Evolutionary conservation across 1,140 invertebrate genomes (phyloP), one percentile per base, ranked within the genome.

Genomic region (Conopomorpha cramerella): DNA sequence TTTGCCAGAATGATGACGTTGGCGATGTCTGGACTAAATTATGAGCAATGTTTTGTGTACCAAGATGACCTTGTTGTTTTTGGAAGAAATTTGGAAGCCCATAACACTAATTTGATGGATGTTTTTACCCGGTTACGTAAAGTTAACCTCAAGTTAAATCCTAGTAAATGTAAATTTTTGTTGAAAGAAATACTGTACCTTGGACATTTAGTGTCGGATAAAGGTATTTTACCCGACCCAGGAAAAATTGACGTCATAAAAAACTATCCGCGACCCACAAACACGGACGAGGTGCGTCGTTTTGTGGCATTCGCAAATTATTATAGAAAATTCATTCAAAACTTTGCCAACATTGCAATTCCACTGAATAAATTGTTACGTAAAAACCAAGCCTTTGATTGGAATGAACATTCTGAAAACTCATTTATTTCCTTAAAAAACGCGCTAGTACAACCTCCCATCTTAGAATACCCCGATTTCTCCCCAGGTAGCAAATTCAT

Each of bases 261-360:
- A 8, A 34, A 35, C 4, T 53, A 45, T 42, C 49, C 37, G 6
- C 29, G 7, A 23, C 55, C 55, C 10, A 33, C 27, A 15, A 39
- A 34, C 17, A 23, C 34, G 8, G 52, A 53, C 37, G 32, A 51
- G 8, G 30, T 55, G 12, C 41, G 46, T 43, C 33, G 47, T 19
- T 68, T 62, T 36, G 30, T 71, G 8, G 60, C 54, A 6, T 41
- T 70, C 17, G 30, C 35, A 6, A 17, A 23, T 23, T 23, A 23
- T 23, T 23, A 23, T 23, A 4, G 19, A 6, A 23, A 23, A 23
- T 23, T 23, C 10, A 23, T 23, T 10, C 19, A 4, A 23, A 23
- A 23, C 10, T 23, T 23, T 23, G 19, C 19, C 4, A 10, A 23
- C 4, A 23, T 6, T 6, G 19, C 19, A 23, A 4, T 6, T 23